phyloP scores from a whole-genome alignment of 2,888 invertebrate genomes.

The Eupithecia exiguata region DNA sequence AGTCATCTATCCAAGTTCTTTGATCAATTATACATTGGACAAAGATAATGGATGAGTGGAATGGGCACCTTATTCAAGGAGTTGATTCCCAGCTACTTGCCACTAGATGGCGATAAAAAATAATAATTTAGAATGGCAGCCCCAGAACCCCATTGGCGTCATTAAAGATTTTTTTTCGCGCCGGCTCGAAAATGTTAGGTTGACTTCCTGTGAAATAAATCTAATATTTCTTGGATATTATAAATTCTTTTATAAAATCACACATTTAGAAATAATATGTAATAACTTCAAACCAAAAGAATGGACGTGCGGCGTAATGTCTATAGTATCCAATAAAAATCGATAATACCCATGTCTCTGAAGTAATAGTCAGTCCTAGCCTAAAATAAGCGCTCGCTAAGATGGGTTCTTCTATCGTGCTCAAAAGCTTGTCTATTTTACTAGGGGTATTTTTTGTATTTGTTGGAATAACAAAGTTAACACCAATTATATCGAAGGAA shows the following conservation, averaged over 20 bases:
- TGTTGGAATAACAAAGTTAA: conserved; percentile 95
- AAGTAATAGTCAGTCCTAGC: conserved; percentile 51
- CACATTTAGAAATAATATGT: conserved; percentile 28
- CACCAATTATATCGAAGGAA: conserved; percentile 96
- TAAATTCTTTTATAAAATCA: not conserved
- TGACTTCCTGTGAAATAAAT: conserved; percentile 41
- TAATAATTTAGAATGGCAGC: not conserved
- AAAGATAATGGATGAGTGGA: too few relatives aligned
- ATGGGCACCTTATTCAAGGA: too few relatives aligned
- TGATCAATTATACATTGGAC: too few relatives aligned
- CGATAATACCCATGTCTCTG: conserved; percentile 41
- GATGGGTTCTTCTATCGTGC: conserved; percentile 89
- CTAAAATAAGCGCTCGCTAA: conserved; percentile 45
- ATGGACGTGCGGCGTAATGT: not conserved
- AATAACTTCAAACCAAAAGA: conserved; percentile 20
- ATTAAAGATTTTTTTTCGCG: conserved; percentile 80
- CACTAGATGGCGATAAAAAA: conserved; percentile 22
- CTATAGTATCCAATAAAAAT: conserved; percentile 25
- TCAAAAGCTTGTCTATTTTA: conserved; percentile 95
- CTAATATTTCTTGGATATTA: conserved; percentile 26
- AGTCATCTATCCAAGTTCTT: too few relatives aligned
- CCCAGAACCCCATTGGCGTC: conserved; percentile 6
- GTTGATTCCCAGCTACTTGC: conserved; percentile 14
- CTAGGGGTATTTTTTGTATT: conserved; percentile 97
- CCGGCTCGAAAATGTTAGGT: conserved; percentile 49